Percentiles rank a stretch among this genome's conserved stretches.
phyloP scores from a whole-genome alignment of 2,797 vertebrate genomes.

The Sebastes glaucus region DNA sequence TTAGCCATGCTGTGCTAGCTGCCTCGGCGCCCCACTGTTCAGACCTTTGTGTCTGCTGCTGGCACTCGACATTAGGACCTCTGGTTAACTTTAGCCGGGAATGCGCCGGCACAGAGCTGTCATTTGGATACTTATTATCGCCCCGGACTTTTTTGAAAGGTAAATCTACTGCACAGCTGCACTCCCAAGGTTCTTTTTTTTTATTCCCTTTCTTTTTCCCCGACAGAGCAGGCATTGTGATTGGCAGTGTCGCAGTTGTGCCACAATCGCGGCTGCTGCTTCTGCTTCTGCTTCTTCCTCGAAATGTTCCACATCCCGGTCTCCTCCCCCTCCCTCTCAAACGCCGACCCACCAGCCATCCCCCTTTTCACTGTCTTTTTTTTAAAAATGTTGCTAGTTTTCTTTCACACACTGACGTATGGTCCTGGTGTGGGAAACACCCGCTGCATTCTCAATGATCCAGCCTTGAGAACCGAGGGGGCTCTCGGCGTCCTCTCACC shows the following conservation, averaged over 20 bases:
- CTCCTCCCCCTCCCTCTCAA: not conserved
- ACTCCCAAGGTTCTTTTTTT: conserved; percentile 58
- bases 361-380: conserved; percentile 47
- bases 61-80: conserved; percentile 76
- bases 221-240: conserved; percentile 71
- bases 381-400: conserved; percentile 30
- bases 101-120: conserved; percentile 70
- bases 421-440: conserved; percentile 66
- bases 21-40: conserved; percentile 71
- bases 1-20: conserved; percentile 80
- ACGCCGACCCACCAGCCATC: conserved; percentile 28
- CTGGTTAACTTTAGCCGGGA: conserved; percentile 74
- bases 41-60: conserved; percentile 76
- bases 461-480: conserved; percentile 63
- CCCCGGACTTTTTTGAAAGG: conserved; percentile 71
- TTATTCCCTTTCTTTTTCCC: conserved; percentile 40
- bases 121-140: conserved; percentile 77
- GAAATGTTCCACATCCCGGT: conserved; percentile 25
- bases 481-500: conserved; percentile 76
- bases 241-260: conserved; percentile 68
- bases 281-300: conserved; percentile 57
- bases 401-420: conserved; percentile 71
- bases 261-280: conserved; percentile 63
- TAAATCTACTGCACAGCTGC: conserved; percentile 73
- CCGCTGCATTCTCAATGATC: conserved; percentile 63